These are phyloP conservation scores for Aleiodes sp. DNA, from an alignment of 1,140 invertebrate genomes.

Conservation along the genomic window DNA sequence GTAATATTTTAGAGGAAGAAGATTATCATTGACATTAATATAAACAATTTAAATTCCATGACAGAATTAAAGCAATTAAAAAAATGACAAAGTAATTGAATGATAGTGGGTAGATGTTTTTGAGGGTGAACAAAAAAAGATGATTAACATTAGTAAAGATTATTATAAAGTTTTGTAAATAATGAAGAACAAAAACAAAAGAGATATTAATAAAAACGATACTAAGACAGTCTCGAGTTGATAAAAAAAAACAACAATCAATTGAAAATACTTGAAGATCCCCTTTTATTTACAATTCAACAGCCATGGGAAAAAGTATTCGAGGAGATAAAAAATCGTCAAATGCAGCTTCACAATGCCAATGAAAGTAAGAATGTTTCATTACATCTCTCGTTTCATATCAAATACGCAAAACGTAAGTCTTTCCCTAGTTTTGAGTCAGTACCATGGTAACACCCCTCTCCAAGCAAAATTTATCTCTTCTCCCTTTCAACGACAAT, in stretches of 20 bases:
- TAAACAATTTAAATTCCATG: not conserved
- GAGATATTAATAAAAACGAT: slow-evolving; percentile 65
- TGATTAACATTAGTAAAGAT: slow-evolving; percentile 56
- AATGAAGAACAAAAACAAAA: slow-evolving; percentile 48
- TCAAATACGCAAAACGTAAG: not conserved
- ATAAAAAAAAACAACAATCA: not conserved
- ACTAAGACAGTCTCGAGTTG: slow-evolving; percentile 54
- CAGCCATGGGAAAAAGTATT: not conserved
- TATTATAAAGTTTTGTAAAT: slow-evolving; percentile 67
- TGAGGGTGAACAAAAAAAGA: slow-evolving; percentile 45
- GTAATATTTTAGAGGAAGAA: slow-evolving; percentile 20
- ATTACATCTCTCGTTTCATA: slow-evolving; percentile 50
- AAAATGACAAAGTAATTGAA: slow-evolving; percentile 40
- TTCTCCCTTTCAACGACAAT: slow-evolving; percentile 17
- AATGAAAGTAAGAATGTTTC: slow-evolving; percentile 55
- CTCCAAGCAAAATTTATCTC: slow-evolving; percentile 16
- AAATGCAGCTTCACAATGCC: slow-evolving; percentile 34
- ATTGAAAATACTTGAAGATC: not conserved
- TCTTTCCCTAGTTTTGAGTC: not conserved
- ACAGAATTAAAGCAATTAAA: not conserved
- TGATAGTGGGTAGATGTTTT: slow-evolving; percentile 56
- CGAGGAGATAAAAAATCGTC: not conserved
- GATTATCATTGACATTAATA: slow-evolving; percentile 24
- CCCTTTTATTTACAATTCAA: not conserved
- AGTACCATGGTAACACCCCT: slow-evolving; percentile 57